Evolutionary conservation across 2,888 invertebrate species (phyloP), one percentile per base, ranked within the genome.

Genomic region (Apamea sordens): DNA sequence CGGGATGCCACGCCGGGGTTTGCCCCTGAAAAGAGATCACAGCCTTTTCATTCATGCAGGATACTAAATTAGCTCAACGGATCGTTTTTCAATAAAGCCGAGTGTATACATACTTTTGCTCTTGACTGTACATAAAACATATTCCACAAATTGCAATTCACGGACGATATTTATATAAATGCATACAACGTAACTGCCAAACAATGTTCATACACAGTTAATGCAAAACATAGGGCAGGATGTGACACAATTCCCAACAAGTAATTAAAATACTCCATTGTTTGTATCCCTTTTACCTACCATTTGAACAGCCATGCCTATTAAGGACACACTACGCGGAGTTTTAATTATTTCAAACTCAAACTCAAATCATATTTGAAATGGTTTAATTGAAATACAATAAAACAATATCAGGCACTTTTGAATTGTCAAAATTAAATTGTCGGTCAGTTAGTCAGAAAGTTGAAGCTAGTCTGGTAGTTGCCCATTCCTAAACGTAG

Each of bases 1-100:
- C 98, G 95, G 86, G 97, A 97, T 59, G 98, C 97, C 69, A 98
- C 94, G 3, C 98, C 98, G 82, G 97, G 97, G 90, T 97, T 97
- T 0, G 92, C 94, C 0, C 96, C 96, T 97, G 94, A 2, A 94
- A 92, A 15, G 8, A 72, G 11, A 47, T 47, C 47, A 47, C 47
- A 47, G 47, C 47, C 41, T 41, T 41, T 41, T 41, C 0, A 41
- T 41, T 41, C 6, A 7, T 41, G 41, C 41, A 0, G 41, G 41
- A 7, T 41, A 41, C 4, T 41, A 41, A 41, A 41, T 41, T 41
- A 41, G 41, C 41, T 36, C 5, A 36, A 36, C 0, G 36, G 6
- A 36, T 36, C 36, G 36, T 36, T 36, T 6, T 36, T 36, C 6
- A 36, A 6, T 41, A 41, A 41, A 41, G 6, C 41, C 41, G 7